A percentile compares a stretch with the other conserved stretches of the same genome.
Conservation (phyloP, 2,797 vertebrate species). For the Cynopterus sphinx region DNA sequence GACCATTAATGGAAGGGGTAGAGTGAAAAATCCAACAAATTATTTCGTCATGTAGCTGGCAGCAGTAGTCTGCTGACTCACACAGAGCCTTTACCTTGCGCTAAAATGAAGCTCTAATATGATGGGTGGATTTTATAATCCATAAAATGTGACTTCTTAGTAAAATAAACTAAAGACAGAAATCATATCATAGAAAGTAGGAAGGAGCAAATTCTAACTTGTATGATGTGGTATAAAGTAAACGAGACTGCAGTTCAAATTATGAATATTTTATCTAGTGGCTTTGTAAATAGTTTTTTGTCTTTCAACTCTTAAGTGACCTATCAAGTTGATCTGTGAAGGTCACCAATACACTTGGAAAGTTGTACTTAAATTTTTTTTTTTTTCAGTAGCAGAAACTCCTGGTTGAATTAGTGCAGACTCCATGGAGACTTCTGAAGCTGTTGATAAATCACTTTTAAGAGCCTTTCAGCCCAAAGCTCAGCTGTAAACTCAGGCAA, state of each 20-base stretch:
- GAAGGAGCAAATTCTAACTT: not conserved
- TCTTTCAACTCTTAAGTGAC: constrained; percentile 64
- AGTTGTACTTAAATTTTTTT: constrained; percentile 61
- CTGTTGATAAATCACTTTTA: constrained; percentile 73
- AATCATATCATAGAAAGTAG: constrained; percentile 3
- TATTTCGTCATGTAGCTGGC: not conserved
- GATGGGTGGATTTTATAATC: not conserved
- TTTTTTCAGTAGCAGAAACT: constrained; percentile 43
- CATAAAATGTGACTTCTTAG: constrained; percentile 1
- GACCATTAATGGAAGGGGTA: not conserved
- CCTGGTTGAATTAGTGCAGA: constrained; percentile 60
- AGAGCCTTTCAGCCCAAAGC: constrained; percentile 54
- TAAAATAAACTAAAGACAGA: constrained; percentile 45
- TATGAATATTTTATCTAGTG: not conserved
- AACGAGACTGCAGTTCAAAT: not conserved
- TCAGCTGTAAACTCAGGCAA: constrained; percentile 71
- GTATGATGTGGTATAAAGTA: not conserved
- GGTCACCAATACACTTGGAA: constrained; percentile 39
- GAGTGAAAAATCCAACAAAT: constrained; percentile 32
- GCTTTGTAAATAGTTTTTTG: constrained; percentile 41
- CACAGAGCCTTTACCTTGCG: not conserved
- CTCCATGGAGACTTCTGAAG: constrained; percentile 55
- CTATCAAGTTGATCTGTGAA: constrained; percentile 56
- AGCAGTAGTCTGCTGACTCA: not conserved
- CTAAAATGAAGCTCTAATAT: constrained; percentile 6